Conservation (phyloP, 2,113 vertebrate genomes). For the Podarcis muralis region DNA sequence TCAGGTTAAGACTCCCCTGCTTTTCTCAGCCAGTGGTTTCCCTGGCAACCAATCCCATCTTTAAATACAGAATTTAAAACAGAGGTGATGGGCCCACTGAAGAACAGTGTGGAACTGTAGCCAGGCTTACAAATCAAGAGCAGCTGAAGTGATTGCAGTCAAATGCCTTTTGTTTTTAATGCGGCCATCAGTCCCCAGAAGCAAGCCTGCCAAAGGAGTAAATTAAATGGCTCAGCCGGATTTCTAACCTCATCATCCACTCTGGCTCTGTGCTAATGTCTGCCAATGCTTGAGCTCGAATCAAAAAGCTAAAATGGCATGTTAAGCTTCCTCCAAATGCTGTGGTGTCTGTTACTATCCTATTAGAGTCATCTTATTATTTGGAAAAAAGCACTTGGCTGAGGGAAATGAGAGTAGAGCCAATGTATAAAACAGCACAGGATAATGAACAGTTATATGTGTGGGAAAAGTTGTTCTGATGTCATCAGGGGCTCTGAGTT, state of each 20-base stretch:
- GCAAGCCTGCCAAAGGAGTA: slow-evolving; percentile 36
- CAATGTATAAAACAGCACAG: not conserved
- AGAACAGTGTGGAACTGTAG: slow-evolving; percentile 23
- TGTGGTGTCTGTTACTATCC: not conserved
- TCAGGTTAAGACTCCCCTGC: not conserved
- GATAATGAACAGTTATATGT: not conserved
- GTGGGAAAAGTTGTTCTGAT: not conserved
- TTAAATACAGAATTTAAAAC: not conserved
- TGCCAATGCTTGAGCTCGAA: slow-evolving; percentile 21
- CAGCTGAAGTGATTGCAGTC: slow-evolving; percentile 32
- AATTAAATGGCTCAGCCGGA: slow-evolving; percentile 36
- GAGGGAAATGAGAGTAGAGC: not conserved
- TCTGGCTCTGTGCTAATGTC: not conserved
- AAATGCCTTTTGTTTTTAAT: slow-evolving; percentile 38
- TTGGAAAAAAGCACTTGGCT: slow-evolving; percentile 4
- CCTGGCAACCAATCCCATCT: slow-evolving; percentile 4
- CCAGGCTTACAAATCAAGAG: slow-evolving; percentile 39
- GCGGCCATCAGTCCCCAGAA: not conserved
- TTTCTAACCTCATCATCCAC: slow-evolving; percentile 33
- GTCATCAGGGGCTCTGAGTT: not conserved
- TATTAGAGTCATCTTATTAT: slow-evolving; percentile 26
- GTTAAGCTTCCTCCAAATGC: not conserved
- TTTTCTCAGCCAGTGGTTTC: not conserved
- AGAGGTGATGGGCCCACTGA: not conserved
- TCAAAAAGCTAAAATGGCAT: slow-evolving; percentile 24